A percentile compares a stretch with the other conserved stretches of the same genome.
Evolutionary conservation across 2,797 vertebrate genomes (phyloP).

Genomic region (Sebastes minor): DNA sequence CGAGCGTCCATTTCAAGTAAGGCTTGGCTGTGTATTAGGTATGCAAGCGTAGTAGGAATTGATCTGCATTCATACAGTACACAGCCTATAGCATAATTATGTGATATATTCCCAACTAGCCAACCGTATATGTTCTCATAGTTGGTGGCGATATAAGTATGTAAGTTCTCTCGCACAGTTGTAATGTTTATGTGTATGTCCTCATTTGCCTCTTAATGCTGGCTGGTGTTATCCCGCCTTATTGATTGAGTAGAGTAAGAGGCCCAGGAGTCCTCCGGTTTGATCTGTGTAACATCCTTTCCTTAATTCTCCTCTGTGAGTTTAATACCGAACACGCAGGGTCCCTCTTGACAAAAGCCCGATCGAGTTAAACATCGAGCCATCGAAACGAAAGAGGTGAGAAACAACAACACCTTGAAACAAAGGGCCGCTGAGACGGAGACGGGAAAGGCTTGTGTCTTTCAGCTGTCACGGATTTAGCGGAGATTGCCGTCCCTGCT

Average conservation of each 20-base stretch:
- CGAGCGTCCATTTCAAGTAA: slow-evolving; percentile 43
- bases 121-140: slow-evolving; percentile 16
- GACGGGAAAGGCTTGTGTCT: slow-evolving; percentile 33
- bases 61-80: slow-evolving; percentile 51
- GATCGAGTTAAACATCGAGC: slow-evolving; percentile 65
- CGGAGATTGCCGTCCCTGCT: slow-evolving; percentile 30
- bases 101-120: slow-evolving; percentile 46
- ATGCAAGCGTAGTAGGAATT: slow-evolving; percentile 42
- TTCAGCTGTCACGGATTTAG: slow-evolving; percentile 51
- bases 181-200: slow-evolving; percentile 53
- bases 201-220: slow-evolving; percentile 70
- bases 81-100: slow-evolving; percentile 38
- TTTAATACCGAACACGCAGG: slow-evolving; percentile 56
- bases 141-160: background rate
- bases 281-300: slow-evolving; percentile 75
- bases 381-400: slow-evolving; percentile 47
- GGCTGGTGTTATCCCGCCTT: slow-evolving; percentile 58
- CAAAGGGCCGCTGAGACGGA: slow-evolving; percentile 40
- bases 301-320: slow-evolving; percentile 70
- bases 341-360: slow-evolving; percentile 62
- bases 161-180: slow-evolving; percentile 23
- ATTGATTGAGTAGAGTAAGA: slow-evolving; percentile 69
- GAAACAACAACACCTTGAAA: slow-evolving; percentile 57
- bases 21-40: slow-evolving; percentile 20
- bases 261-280: slow-evolving; percentile 68